Base-by-base conservation (phyloP, 1,140 invertebrate genomes). In the Popillia japonica region DNA sequence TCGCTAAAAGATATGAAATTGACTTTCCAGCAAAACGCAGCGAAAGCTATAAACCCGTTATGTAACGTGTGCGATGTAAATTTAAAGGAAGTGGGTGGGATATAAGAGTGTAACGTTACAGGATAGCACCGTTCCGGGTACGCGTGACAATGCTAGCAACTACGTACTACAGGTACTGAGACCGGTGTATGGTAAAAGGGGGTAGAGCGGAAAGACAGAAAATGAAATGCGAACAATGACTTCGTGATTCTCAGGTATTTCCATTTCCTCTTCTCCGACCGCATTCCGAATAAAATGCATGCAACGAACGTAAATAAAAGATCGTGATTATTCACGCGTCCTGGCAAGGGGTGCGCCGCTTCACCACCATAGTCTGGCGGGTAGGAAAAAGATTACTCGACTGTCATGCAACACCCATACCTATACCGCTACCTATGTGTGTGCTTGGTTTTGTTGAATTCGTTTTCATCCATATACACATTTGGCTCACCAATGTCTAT, bases 301-400 rank as follows among this genome's bases (percentile, higher is more conserved):
- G 61, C 61, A 64, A 64, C 61, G 20, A 27, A 64, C 61, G 61
- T 64, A 64, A 64, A 64, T 64, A 64, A 64, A 64, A 64, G 61
- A 64, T 64, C 61, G 61, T 64, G 61, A 64, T 64, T 64, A 64
- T 64, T 17, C 61, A 64, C 61, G 61, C 61, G 61, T 64, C 17
- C 23, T 27, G 61, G 61, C 22, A 64, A 2, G 61, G 61, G 23
- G 22, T 20, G 17, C 61, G 61, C 9, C 23, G 17, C n/a, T 64
- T 64, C 17, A 3, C n/a, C 22, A n/a, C 17, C 17, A 20, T 64
- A 64, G 61, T 27, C 17, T 64, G 8, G 61, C 17, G 61, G 61
- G 61, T 64, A 64, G 61, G 61, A 27, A 64, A 64, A 64, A 64
- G 61, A 64, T 64, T 64, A 64, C 61, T 9, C 61, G 61, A 20